Conservation (phyloP, 2,113 vertebrate genomes). For the Ophiodon elongatus region DNA sequence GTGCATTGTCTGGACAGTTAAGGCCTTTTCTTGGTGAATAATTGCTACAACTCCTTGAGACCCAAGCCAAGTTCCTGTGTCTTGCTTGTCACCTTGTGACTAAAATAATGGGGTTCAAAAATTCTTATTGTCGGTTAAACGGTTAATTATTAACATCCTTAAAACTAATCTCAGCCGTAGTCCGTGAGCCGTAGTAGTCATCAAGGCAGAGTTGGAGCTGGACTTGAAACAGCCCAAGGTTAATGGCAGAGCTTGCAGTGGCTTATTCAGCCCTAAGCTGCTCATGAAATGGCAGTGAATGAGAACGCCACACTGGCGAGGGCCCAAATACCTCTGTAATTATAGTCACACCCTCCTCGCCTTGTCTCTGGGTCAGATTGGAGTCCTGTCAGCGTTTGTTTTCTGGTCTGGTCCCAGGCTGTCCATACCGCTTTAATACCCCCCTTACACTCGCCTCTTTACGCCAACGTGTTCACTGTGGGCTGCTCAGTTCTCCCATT, state of each 20-base stretch:
- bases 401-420: constrained; percentile 62
- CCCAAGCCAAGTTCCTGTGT: not conserved
- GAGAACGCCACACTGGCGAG: constrained; percentile 68
- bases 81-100: not conserved
- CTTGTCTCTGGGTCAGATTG: constrained; percentile 65
- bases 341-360: constrained; percentile 75
- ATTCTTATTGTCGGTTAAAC: not conserved
- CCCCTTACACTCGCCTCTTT: constrained; percentile 51
- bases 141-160: not conserved
- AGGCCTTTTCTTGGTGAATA: not conserved
- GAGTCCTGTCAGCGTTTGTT: constrained; percentile 73
- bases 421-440: constrained; percentile 62
- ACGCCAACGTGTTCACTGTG: constrained; percentile 43
- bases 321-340: constrained; percentile 77
- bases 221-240: constrained; percentile 69
- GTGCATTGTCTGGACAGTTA: not conserved
- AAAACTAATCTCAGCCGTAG: constrained; percentile 28
- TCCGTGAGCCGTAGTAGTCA: constrained; percentile 37
- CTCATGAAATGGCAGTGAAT: constrained; percentile 61
- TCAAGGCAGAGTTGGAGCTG: constrained; percentile 53
- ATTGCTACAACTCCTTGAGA: not conserved
- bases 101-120: not conserved
- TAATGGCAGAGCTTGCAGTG: constrained; percentile 61
- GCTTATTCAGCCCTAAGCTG: constrained; percentile 60
- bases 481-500: constrained; percentile 60